Conservation (phyloP, 2,888 invertebrate species). For the Dusona sp. region DNA sequence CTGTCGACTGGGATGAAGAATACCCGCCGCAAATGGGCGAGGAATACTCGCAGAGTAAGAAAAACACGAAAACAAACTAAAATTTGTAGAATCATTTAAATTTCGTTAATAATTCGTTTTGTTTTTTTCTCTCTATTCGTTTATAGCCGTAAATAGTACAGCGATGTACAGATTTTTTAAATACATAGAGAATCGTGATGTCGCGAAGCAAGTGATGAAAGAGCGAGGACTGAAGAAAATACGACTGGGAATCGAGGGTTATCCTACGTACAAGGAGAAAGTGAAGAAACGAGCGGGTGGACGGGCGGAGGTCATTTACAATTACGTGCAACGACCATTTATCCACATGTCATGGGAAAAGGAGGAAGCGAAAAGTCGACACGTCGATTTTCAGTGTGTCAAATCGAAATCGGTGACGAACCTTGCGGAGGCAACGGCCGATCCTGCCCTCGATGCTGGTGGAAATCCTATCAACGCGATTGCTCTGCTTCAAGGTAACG, state of each 20-base stretch:
- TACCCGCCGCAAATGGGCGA: constrained; percentile 99
- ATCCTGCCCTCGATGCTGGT: constrained; percentile 91
- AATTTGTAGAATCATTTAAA: not conserved
- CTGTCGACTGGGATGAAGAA: constrained; percentile 99
- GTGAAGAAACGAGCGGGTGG: constrained; percentile 98
- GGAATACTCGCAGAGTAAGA: constrained; percentile 97
- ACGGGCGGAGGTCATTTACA: constrained; percentile 98
- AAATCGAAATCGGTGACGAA: constrained; percentile 99
- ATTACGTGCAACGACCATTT: constrained; percentile 99
- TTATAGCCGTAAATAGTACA: constrained; percentile 95
- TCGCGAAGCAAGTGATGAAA: constrained; percentile 99
- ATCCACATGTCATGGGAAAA: constrained; percentile 99
- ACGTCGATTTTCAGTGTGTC: constrained; percentile 99
- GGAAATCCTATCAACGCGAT: constrained; percentile 85
- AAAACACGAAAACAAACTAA: not conserved
- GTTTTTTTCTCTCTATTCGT: not conserved
- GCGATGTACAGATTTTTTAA: constrained; percentile 99
- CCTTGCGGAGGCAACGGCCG: constrained; percentile 97
- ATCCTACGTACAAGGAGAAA: constrained; percentile 99
- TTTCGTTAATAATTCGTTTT: not conserved
- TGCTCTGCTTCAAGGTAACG: constrained; percentile 82
- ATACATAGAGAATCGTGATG: constrained; percentile 99
- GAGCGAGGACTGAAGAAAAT: constrained; percentile 99
- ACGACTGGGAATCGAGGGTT: constrained; percentile 98
- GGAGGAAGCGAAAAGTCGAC: constrained; percentile 99